Base-by-base conservation (phyloP, 2,113 vertebrate species). In the Seriola quinqueradiata region DNA sequence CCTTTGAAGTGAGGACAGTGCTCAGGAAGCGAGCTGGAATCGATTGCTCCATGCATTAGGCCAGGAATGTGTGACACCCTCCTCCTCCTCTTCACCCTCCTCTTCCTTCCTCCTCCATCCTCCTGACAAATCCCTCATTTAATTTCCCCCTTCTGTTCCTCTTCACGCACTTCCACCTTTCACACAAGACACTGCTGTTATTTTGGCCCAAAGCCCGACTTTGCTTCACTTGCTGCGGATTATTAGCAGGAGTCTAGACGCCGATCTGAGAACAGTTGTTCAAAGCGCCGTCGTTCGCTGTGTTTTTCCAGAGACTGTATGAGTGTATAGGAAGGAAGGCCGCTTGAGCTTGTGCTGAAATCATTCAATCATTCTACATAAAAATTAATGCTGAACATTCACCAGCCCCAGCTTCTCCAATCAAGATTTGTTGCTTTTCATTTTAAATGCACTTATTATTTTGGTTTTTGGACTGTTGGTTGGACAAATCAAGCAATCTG, bases 21-120 rank as follows among this genome's bases (percentile, higher is more conserved):
- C 85, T 90, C 85, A 91, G 92, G 90, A 94, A 93, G 75, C 38
- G 70, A 90, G 94, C 87, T 63, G 86, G 90, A 94, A 94, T 95
- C 89, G 87, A 95, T 94, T 95, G 90, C 91, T 86, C 79, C 84
- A 46, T 91, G 91, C 92, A 93, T 94, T 92, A 92, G 82, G 42
- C 54, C 64, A 75, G 93, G 92, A 96, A 95, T 95, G 94, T 93
- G 90, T 94, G 90, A 90, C 91, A 59, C 73, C 89, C 80, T 73
- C 79, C 78, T 84, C 80, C 34, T 36, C 13, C 21, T 69, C 55
- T n/a, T 76, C 75, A 32, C 36, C 75, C 57, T 52, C 55, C 50
- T 75, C 59, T 68, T 81, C 86, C 87, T 85, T 77, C 85, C 81
- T 59, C 44, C 75, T 61, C 25, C 25, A 60, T 82, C 78, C 75